Conservation (phyloP, 2,888 invertebrate species). For the Dascillus cervinus region DNA sequence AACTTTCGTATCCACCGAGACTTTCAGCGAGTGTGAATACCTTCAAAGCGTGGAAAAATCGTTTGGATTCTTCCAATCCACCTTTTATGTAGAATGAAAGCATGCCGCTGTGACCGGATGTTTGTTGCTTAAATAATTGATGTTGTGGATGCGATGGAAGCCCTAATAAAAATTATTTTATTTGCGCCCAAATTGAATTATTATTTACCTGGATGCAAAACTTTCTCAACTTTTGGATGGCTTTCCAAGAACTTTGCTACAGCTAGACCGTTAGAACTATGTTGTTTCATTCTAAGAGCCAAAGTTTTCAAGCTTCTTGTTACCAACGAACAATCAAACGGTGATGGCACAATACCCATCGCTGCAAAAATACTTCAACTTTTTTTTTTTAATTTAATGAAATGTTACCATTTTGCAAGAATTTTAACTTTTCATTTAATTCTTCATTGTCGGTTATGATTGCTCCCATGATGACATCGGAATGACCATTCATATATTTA, state of each 20-base stretch:
- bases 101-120: constrained; percentile 85
- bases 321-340: constrained; percentile 92
- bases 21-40: constrained; percentile 87
- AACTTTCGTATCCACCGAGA: constrained; percentile 90
- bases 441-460: constrained; percentile 66
- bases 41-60: constrained; percentile 68
- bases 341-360: constrained; percentile 89
- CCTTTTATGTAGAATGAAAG: constrained; percentile 84
- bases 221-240: constrained; percentile 72
- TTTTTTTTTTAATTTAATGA: neutral
- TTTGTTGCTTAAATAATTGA: constrained; percentile 69
- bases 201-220: constrained; percentile 69
- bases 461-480: constrained; percentile 95
- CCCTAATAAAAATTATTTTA: constrained; percentile 40
- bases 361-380: constrained; percentile 43
- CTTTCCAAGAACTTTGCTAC: constrained; percentile 76
- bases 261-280: constrained; percentile 67
- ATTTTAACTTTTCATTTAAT: constrained; percentile 64
- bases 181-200: neutral
- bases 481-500: constrained; percentile 98
- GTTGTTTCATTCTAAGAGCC: constrained; percentile 83
- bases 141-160: constrained; percentile 83
- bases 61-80: constrained; percentile 60
- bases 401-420: constrained; percentile 77
- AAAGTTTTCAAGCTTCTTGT: constrained; percentile 92